Evolutionary conservation across 2,797 vertebrate genomes (phyloP).

Genomic region (Lophotriccus pileatus): DNA sequence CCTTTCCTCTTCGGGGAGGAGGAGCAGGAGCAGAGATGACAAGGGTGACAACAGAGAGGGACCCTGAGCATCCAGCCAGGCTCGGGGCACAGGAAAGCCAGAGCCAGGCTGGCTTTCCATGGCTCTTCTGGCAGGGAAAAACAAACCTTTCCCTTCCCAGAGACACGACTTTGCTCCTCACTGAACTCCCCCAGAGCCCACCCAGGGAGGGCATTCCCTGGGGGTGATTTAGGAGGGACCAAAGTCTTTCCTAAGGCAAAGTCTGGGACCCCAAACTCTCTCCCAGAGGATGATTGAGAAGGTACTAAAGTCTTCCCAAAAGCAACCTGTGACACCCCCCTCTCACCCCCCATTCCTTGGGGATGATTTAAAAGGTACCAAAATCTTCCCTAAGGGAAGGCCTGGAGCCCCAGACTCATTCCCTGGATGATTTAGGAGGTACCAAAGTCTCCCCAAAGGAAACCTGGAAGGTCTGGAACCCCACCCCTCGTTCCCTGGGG

Average conservation of each 20-base stretch:
- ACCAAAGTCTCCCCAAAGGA: not conserved
- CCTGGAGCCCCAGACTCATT: too few species aligned
- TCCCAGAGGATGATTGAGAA: fast-evolving
- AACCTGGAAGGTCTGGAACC: not conserved
- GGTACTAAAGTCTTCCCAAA: fast-evolving
- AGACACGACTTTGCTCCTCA: not conserved
- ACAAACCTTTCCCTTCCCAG: not conserved
- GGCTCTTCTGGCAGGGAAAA: not conserved
- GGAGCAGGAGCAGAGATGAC: not conserved
- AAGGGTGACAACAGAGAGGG: not conserved
- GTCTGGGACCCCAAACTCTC: too few species aligned
- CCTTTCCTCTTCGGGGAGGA: not conserved
- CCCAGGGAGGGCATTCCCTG: not conserved
- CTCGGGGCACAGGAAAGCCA: not conserved
- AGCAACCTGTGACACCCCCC: too few species aligned
- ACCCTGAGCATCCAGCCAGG: not conserved
- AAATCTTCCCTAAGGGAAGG: not conserved
- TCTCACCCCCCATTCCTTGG: fast-evolving
- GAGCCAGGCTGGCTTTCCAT: fast-evolving
- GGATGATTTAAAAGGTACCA: not conserved
- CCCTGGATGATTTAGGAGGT: not conserved
- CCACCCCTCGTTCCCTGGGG: not conserved
- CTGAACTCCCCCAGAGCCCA: fast-evolving
- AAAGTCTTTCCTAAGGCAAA: fast-evolving
- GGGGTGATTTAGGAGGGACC: fast-evolving